phyloP scores from a whole-genome alignment of 2,113 vertebrate genomes.

The Sinocyclocheilus rhinocerous region DNA sequence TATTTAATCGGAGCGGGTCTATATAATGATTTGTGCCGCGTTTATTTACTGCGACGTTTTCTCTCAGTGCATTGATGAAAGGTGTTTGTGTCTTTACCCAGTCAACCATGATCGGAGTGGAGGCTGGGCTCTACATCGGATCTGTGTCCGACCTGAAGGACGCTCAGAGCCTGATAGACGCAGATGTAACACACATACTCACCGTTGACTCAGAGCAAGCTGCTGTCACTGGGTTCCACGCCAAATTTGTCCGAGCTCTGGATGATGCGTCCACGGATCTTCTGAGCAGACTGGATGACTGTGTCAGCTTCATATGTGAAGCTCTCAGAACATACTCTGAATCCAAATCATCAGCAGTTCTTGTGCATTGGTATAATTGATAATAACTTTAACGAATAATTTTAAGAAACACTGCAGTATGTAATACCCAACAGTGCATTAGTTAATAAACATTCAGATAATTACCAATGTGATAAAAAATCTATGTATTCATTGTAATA shows the following conservation, averaged over 20 bases:
- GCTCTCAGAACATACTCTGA: constrained; percentile 65
- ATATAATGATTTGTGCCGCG: neutral
- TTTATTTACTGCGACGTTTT: neutral
- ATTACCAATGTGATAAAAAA: neutral
- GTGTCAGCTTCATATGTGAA: constrained; percentile 79
- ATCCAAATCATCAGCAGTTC: constrained; percentile 62
- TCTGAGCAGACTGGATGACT: constrained; percentile 84
- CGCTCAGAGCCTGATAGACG: constrained; percentile 56
- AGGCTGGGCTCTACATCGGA: constrained; percentile 81
- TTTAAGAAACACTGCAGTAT: neutral
- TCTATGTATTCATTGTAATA: no score
- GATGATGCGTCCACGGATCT: constrained; percentile 84
- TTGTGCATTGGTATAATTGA: constrained; percentile 85
- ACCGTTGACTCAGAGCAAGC: constrained; percentile 83
- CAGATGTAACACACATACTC: constrained; percentile 81
- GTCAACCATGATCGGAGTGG: constrained; percentile 76
- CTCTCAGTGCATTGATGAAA: neutral
- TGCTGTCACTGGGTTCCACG: constrained; percentile 52
- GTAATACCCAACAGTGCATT: neutral
- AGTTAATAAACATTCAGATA: neutral
- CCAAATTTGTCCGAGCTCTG: constrained; percentile 77
- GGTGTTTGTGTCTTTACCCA: neutral
- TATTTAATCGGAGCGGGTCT: neutral
- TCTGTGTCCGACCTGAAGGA: constrained; percentile 73
- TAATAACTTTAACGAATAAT: neutral